These are phyloP conservation scores for Etheostoma spectabile DNA, from an alignment of 2,113 vertebrate genomes.

Conservation along the genomic window DNA sequence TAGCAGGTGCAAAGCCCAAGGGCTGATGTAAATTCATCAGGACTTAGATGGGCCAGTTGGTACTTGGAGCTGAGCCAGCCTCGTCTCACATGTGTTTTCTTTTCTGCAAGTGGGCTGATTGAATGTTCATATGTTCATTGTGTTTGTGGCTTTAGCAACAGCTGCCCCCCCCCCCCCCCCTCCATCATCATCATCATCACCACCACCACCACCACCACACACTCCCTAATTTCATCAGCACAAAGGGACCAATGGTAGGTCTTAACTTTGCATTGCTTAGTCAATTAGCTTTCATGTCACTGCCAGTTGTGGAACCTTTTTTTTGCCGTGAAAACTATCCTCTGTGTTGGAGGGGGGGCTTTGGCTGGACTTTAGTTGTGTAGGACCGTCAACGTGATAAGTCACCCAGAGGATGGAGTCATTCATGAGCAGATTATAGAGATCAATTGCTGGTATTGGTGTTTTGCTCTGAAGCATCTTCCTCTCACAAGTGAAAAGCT, in stretches of 20 bases:
- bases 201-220: slow-evolving; percentile 34
- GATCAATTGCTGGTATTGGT: slow-evolving; percentile 30
- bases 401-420: slow-evolving; percentile 27
- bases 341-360: slow-evolving; percentile 19
- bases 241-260: slow-evolving; percentile 50
- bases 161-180: slow-evolving; percentile 17
- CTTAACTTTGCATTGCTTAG: slow-evolving; percentile 34
- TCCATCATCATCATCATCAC: too few relatives aligned
- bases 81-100: slow-evolving; percentile 77
- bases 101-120: slow-evolving; percentile 72
- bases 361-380: slow-evolving; percentile 36
- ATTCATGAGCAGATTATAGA: slow-evolving; percentile 39
- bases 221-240: slow-evolving; percentile 67
- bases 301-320: slow-evolving; percentile 50
- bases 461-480: slow-evolving; percentile 50
- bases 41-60: slow-evolving; percentile 78
- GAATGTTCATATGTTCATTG: slow-evolving; percentile 77
- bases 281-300: slow-evolving; percentile 61
- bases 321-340: slow-evolving; percentile 49
- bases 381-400: slow-evolving; percentile 23
- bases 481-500: slow-evolving; percentile 51
- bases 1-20: slow-evolving; percentile 82
- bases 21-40: slow-evolving; percentile 81
- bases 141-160: slow-evolving; percentile 76
- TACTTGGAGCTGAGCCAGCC: slow-evolving; percentile 75